A percentile compares a stretch with the other conserved stretches of the same genome.
phyloP scores from a whole-genome alignment of 2,797 vertebrate species.

The Cyprinodon diabolis region DNA sequence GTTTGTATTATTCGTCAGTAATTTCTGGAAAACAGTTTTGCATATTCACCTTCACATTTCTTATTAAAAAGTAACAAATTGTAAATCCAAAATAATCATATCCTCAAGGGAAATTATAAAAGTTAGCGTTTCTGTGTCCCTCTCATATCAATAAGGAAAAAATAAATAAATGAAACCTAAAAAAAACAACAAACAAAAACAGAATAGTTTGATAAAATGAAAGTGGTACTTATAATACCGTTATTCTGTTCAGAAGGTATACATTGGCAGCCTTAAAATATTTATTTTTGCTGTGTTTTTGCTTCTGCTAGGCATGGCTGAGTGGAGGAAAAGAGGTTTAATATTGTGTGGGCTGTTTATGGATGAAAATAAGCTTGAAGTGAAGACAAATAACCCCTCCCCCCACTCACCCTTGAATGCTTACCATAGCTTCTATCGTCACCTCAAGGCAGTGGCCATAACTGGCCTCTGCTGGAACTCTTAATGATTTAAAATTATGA shows the following conservation, averaged over 20 bases:
- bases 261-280: conserved; percentile 58
- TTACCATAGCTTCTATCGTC: conserved; percentile 43
- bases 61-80: conserved; percentile 18
- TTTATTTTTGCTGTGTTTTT: conserved; percentile 58
- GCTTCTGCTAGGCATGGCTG: conserved; percentile 49
- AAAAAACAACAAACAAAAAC: conserved; percentile 37
- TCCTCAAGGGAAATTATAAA: background rate
- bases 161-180: background rate
- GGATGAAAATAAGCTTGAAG: conserved; percentile 53
- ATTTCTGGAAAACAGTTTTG: conserved; percentile 5
- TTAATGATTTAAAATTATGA: background rate
- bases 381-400: conserved; percentile 45
- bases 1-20: conserved; percentile 69
- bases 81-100: background rate
- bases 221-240: conserved; percentile 53
- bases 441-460: conserved; percentile 39
- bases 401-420: conserved; percentile 21
- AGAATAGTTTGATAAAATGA: conserved; percentile 29
- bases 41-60: conserved; percentile 21
- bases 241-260: conserved; percentile 53
- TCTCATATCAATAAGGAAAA: no score
- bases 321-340: conserved; percentile 59
- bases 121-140: background rate
- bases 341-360: conserved; percentile 69
- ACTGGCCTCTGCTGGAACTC: conserved; percentile 14